A percentile compares a stretch with the other conserved stretches of the same genome.
phyloP scores from a whole-genome alignment of 2,113 vertebrate species.

The Pomatostomus ruficeps region DNA sequence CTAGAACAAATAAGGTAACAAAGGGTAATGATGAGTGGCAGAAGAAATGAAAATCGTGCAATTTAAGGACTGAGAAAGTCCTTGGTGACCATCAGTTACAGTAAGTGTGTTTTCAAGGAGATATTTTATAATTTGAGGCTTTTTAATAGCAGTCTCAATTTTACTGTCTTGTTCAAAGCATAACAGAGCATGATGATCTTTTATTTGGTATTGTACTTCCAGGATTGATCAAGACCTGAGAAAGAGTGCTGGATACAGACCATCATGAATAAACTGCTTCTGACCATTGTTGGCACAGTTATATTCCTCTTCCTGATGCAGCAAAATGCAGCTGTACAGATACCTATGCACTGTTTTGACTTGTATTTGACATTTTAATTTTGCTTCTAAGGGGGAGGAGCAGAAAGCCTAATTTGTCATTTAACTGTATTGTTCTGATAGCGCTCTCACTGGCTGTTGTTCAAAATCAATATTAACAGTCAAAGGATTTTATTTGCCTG shows the following conservation, averaged over 20 bases:
- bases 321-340: not conserved
- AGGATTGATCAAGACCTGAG: not conserved
- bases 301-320: not conserved
- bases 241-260: not conserved
- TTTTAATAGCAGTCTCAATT: not conserved
- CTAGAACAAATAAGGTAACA: conserved; percentile 72
- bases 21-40: conserved; percentile 65
- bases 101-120: conserved; percentile 14
- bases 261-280: not conserved
- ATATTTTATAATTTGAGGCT: not conserved
- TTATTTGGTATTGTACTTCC: not conserved
- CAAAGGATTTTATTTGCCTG: not conserved
- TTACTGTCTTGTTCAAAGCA: not conserved
- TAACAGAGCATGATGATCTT: not conserved
- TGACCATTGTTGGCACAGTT: not conserved
- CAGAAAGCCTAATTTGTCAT: not conserved
- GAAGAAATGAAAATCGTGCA: conserved; percentile 39
- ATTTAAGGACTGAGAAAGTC: conserved; percentile 31
- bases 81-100: conserved; percentile 8
- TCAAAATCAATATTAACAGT: conserved; percentile 17
- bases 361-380: not conserved
- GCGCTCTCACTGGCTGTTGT: not conserved
- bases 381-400: not conserved
- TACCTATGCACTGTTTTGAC: not conserved
- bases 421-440: not conserved